Conservation (phyloP, 2,113 vertebrate species). For the Mionectes macconnelli region DNA sequence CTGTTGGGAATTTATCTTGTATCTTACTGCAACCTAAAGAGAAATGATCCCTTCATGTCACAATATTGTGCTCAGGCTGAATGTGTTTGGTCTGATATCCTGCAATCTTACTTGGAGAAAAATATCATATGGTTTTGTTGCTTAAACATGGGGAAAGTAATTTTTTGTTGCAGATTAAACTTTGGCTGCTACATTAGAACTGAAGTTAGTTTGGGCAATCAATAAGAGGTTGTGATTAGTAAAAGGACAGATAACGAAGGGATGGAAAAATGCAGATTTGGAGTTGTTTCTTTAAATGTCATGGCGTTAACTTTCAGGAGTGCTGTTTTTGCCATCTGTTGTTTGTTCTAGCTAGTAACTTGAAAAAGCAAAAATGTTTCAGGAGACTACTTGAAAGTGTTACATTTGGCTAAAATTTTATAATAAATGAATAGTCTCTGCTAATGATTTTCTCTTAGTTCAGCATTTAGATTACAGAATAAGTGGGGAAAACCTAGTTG, state of each 20-base stretch:
- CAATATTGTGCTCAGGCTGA: background rate
- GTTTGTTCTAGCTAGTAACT: background rate
- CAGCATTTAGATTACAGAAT: background rate
- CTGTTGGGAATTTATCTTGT: background rate
- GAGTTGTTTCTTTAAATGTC: background rate
- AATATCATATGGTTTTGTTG: background rate
- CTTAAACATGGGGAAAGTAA: background rate
- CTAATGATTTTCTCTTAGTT: background rate
- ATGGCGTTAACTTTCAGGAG: background rate
- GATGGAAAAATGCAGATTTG: background rate
- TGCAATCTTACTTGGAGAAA: background rate
- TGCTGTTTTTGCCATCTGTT: background rate
- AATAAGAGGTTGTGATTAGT: background rate
- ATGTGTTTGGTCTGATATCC: background rate
- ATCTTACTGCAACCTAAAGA: background rate
- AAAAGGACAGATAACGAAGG: background rate
- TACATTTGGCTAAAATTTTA: background rate
- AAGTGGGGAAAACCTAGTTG: background rate
- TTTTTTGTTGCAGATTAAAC: background rate
- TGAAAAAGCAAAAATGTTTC: background rate
- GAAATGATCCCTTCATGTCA: background rate
- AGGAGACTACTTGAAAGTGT: background rate
- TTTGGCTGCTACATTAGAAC: background rate
- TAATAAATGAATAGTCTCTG: background rate
- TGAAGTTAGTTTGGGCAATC: background rate